Base-by-base conservation (phyloP, 2,888 invertebrate genomes). In the Lasius fuliginosus region DNA sequence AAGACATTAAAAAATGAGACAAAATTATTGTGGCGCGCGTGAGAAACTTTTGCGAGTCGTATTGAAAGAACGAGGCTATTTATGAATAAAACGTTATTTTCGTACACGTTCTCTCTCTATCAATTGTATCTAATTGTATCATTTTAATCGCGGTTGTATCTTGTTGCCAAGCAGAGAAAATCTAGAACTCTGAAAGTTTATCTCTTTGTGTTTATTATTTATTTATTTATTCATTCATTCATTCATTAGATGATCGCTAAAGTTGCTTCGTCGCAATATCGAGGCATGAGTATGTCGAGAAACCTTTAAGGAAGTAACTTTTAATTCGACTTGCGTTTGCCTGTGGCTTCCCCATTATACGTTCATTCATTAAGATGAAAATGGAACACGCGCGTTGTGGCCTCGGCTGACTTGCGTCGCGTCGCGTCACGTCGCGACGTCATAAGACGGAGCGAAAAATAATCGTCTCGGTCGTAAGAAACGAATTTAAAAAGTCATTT, bases 341-440 rank as follows among this genome's bases (percentile, higher is more conserved):
- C 79, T 67, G 36, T 5, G 87, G 84, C 68, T 8, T 49, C 49
- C 18, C 49, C 18, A 74, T 85, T 86, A 86, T 90, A 86, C 85
- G 88, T 90, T 88, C 90, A 88, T 88, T 86, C 89, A 89, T 90
- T 88, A 90, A 88, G 89, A 90, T 88, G 89, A 89, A 90, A 90
- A 88, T 89, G 91, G 89, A 90, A 90, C 91, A 2, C n/a, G 8
- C 53, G n/a, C 49, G 85, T 36, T 46, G 74, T 69, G 85, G 85
- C 86, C 89, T 86, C 86, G 73, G 75, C 33, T 62, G 77, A 33
- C 60, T 71, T 46, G 82, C 82, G 75, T 77, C 67, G 82, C 62
- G 76, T 68, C 76, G 53, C 86, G 30, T 68, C 76, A 42, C 86
- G 30, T 56, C 60, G 83, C 83, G 76, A 58, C 75, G 68, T 86